phyloP scores from a whole-genome alignment of 2,113 vertebrate genomes.

The Apteryx owenii region DNA sequence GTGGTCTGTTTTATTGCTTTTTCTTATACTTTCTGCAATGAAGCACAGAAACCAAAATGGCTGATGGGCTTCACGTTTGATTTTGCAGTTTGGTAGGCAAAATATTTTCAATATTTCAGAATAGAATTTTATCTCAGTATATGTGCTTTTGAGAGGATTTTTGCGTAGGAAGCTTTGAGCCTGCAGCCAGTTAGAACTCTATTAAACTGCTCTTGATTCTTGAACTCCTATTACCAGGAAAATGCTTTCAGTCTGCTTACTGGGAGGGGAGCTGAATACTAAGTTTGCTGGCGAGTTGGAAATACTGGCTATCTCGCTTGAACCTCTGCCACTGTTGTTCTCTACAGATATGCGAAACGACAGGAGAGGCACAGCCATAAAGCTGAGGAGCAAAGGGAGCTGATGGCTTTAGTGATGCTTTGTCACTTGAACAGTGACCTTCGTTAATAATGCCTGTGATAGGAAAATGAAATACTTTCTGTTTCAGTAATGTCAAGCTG shows the following conservation, averaged over 20 bases:
- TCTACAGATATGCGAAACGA: neutral
- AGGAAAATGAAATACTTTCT: constrained; percentile 33
- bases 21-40: neutral
- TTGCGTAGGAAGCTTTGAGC: neutral
- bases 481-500: neutral
- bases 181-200: neutral
- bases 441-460: neutral
- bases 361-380: neutral
- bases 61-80: neutral
- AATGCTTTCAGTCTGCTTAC: neutral
- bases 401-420: constrained; percentile 2
- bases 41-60: neutral
- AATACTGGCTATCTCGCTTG: neutral
- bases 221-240: neutral
- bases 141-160: rapidly evolving
- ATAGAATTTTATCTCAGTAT: neutral
- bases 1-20: neutral
- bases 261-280: neutral
- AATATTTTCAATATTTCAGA: neutral
- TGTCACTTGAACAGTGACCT: neutral
- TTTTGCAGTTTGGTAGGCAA: neutral
- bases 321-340: neutral
- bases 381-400: neutral
- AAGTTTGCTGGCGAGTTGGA: neutral
- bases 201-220: neutral